These are phyloP conservation scores for Tursiops truncatus DNA, from an alignment of 2,113 vertebrate genomes.

Conservation along the genomic window DNA sequence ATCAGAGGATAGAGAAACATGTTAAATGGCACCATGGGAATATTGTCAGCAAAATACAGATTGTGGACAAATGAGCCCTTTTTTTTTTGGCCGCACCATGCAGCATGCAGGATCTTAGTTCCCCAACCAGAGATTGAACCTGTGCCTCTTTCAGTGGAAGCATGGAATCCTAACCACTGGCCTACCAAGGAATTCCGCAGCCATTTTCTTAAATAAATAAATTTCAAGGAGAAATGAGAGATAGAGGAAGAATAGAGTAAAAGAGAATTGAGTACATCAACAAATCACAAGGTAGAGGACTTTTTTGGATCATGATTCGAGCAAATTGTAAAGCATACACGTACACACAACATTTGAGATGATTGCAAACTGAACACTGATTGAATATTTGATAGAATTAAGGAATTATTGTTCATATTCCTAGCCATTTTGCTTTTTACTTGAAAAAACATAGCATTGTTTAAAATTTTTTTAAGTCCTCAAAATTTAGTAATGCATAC, in stretches of 20 bases:
- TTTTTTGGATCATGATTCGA: background rate
- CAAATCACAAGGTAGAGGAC: background rate
- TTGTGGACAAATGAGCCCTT: background rate
- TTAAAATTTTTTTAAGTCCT: background rate
- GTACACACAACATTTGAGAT: background rate
- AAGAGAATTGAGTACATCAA: background rate
- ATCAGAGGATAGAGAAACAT: background rate
- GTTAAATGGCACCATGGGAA: background rate
- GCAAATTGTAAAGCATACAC: background rate
- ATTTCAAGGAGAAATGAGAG: background rate
- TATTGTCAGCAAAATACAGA: background rate
- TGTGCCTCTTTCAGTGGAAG: no score
- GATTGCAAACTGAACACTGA: background rate
- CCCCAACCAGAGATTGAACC: no score
- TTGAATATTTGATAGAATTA: background rate
- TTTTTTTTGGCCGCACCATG: background rate
- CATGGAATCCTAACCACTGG: no score
- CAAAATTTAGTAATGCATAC: background rate
- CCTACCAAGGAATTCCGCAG: background rate
- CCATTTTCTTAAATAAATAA: background rate
- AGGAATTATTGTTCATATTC: background rate
- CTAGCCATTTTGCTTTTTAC: background rate
- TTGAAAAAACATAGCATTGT: background rate
- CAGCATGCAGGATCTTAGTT: no score
- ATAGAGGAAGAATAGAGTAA: background rate